phyloP scores from a whole-genome alignment of 2,113 vertebrate species.

The Craseonycteris thonglongyai region DNA sequence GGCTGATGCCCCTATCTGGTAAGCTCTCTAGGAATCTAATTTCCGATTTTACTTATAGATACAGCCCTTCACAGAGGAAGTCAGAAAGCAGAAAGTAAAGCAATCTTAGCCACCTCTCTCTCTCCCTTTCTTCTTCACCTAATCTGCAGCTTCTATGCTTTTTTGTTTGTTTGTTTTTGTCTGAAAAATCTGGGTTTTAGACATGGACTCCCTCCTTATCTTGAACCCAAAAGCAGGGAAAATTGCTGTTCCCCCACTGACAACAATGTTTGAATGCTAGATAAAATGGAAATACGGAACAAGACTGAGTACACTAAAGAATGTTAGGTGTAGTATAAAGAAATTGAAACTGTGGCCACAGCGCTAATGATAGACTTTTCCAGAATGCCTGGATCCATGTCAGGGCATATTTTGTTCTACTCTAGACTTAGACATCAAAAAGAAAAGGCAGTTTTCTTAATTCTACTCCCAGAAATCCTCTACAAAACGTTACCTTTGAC shows the following conservation, averaged over 20 bases:
- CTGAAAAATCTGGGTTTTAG: not conserved
- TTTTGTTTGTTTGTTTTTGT: not conserved
- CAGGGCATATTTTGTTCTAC: not conserved
- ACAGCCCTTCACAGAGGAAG: not conserved
- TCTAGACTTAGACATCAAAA: constrained; percentile 37
- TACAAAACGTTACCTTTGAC: constrained; percentile 48
- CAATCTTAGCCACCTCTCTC: not conserved
- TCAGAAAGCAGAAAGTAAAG: not conserved
- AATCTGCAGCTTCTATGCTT: not conserved
- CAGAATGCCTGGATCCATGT: not conserved
- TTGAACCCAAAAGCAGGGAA: not conserved
- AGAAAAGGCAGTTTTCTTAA: constrained; percentile 44
- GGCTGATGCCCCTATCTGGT: not conserved
- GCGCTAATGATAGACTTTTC: not conserved
- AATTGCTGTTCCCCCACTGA: not conserved
- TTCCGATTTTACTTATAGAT: not conserved
- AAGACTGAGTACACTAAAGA: not conserved
- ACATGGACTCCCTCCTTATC: not conserved
- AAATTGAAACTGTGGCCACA: not conserved
- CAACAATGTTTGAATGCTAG: not conserved
- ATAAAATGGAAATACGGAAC: not conserved
- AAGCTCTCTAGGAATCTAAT: not conserved
- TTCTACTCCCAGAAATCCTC: constrained; percentile 21
- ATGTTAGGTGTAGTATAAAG: not conserved
- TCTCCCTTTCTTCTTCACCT: not conserved